Evolutionary conservation across 2,113 vertebrate genomes (phyloP), one percentile per base, ranked within the genome.

Genomic region (Lathamus discolor): DNA sequence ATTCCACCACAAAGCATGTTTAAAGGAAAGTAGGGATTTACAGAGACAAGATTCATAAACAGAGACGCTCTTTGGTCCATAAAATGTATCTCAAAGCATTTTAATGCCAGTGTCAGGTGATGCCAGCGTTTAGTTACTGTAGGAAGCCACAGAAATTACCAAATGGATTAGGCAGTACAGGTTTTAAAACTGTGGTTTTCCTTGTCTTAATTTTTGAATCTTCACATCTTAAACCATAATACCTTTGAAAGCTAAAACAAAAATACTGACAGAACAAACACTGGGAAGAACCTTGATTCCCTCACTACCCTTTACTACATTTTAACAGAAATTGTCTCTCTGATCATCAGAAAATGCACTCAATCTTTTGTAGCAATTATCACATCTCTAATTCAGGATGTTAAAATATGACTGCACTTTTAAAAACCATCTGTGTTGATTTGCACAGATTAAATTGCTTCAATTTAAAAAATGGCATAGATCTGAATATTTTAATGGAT

Each of bases 11-110:
- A 90, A 79, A 88, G 17, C 27, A 63, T 29, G 10, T 43, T 92
- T 90, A 92, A 79, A 70, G 43, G 35, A 94, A 86, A 14, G 1
- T 18, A 25, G 48, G 28, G 29, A 77, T 86, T 91, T 94, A 49
- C 25, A 14, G 92, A 88, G 37, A 66, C n/a, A 85, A 62, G 59
- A 84, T 79, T 92, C 37, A 83, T 28, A 61, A 84, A 64, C 12
- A 87, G 69, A 93, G 11, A 75, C 85, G 18, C 25, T 90, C 24
- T 69, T 84, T 97, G 84, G 68, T 94, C 80, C 82, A 66, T 84
- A 77, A 95, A 96, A 87, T 59, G 4, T 85, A 55, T 88, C 33
- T 88, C 24, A 86, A 92, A 85, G 6, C 22, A 84, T 88, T 86
- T 72, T 69, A 29, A 11, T 77, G 57, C 19, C 66, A 84, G 1